Conservation (phyloP, 2,113 vertebrate genomes). For the Apteryx owenii region DNA sequence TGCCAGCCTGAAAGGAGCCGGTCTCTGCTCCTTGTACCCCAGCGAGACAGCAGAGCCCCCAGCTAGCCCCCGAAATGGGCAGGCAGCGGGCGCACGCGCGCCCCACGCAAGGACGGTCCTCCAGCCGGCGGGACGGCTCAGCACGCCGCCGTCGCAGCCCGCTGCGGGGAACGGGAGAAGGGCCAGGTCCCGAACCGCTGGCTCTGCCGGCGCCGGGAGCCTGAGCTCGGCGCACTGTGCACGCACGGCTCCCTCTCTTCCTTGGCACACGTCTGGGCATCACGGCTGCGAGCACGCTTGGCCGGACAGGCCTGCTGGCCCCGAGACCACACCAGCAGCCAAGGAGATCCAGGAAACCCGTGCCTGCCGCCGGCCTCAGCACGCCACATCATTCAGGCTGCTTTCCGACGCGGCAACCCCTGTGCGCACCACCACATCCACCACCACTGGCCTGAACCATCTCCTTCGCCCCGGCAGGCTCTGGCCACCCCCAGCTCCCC, state of each 20-base stretch:
- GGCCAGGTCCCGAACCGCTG: background rate
- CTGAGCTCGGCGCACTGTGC: background rate
- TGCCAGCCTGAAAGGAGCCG: background rate
- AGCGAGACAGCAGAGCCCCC: background rate
- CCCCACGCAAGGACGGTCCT: too few relatives aligned
- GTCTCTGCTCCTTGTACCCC: accelerated
- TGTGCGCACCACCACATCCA: background rate
- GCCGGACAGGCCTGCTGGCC: background rate
- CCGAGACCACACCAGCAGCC: background rate
- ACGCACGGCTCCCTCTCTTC: background rate
- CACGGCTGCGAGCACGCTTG: too few relatives aligned
- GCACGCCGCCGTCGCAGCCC: too few relatives aligned
- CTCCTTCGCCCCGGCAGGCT: background rate
- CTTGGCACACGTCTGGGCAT: background rate
- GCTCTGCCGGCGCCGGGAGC: background rate
- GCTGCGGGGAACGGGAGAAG: background rate
- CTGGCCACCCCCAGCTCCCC: background rate
- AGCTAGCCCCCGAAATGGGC: accelerated
- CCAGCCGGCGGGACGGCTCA: too few relatives aligned
- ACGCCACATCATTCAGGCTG: too few relatives aligned
- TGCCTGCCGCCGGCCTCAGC: too few relatives aligned
- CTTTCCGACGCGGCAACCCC: too few relatives aligned
- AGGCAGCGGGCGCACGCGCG: background rate
- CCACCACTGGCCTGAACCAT: background rate
- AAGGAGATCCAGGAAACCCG: background rate